phyloP scores from a whole-genome alignment of 2,888 invertebrate species.

The Xestia sexstrigata region DNA sequence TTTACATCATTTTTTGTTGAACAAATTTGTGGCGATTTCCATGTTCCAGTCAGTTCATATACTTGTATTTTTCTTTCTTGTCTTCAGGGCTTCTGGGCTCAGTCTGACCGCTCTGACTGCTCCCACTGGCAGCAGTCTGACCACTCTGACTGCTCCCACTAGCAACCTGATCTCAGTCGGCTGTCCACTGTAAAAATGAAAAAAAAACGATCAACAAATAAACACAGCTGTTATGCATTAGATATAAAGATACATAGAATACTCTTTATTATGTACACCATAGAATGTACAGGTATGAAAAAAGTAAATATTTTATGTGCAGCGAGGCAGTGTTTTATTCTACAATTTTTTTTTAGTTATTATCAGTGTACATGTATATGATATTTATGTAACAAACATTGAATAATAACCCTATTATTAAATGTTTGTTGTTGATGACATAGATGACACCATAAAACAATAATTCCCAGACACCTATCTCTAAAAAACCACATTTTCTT shows the following conservation, averaged over 20 bases:
- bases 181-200: constrained; percentile 80
- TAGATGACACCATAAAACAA: too few species aligned
- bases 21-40: constrained; percentile 22
- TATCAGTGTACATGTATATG: too few species aligned
- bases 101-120: constrained; percentile 54
- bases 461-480: too few species aligned
- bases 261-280: neutral
- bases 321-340: too few species aligned
- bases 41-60: constrained; percentile 75
- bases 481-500: too few species aligned
- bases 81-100: constrained; percentile 48
- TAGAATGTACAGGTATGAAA: neutral
- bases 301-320: too few species aligned
- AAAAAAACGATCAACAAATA: neutral
- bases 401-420: too few species aligned
- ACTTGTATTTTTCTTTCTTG: constrained; percentile 76
- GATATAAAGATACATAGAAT: neutral
- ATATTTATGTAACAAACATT: too few species aligned
- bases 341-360: too few species aligned
- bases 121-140: constrained; percentile 44
- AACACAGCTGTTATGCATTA: neutral
- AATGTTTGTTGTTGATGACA: too few species aligned
- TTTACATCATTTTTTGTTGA: neutral
- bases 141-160: constrained; percentile 65
- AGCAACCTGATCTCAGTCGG: constrained; percentile 80